These are phyloP conservation scores for Aurelia aurita DNA, from an alignment of 30 jellyfish, hydroid and myxozoan species.

Conservation along the genomic window DNA sequence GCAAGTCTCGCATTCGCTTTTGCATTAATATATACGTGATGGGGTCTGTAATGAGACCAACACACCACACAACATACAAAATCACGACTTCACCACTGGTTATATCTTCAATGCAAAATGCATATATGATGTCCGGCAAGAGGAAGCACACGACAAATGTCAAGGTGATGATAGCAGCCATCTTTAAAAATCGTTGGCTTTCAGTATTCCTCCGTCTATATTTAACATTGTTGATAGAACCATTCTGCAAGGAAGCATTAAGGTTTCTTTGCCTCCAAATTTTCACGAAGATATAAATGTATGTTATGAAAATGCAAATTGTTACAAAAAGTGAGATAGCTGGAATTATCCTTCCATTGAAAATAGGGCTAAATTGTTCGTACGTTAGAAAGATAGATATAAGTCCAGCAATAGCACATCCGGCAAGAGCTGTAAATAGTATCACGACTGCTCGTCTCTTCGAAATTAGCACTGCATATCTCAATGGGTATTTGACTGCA, in stretches of 20 bases:
- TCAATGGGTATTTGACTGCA: constrained; percentile 7
- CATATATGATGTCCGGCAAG: not conserved
- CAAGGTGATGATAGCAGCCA: not conserved
- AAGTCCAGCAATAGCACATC: not conserved
- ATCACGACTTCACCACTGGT: not conserved
- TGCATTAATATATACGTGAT: not conserved
- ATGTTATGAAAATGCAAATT: not conserved
- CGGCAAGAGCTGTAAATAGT: not conserved
- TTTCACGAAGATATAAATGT: not conserved
- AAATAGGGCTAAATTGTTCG: not conserved
- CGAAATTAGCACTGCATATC: not conserved
- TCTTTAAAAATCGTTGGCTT: not conserved
- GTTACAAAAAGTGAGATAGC: not conserved
- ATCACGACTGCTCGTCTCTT: not conserved
- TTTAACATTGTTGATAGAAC: too few relatives aligned
- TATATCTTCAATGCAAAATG: too few relatives aligned
- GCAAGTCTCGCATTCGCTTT: not conserved
- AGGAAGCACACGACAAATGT: not conserved
- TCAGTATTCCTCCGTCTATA: not conserved
- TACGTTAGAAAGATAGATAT: not conserved
- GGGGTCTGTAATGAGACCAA: not conserved
- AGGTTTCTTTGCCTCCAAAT: not conserved
- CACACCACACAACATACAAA: not conserved
- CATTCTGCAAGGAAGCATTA: not conserved
- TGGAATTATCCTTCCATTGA: not conserved